Evolutionary conservation across 1,140 invertebrate genomes (phyloP).

Genomic region (Agrilus planipennis): DNA sequence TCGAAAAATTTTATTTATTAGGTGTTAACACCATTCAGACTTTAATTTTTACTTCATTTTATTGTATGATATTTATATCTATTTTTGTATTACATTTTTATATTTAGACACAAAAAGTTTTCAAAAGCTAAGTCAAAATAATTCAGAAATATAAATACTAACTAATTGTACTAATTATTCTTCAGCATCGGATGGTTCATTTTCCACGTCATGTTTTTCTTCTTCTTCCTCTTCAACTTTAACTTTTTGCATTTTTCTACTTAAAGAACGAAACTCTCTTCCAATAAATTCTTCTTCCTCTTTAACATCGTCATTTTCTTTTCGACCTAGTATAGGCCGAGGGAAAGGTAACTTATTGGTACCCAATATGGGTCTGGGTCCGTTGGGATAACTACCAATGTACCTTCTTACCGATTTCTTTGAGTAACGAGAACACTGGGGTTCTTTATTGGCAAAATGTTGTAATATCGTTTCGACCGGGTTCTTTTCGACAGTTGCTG

Average conservation of each 20-base stretch:
- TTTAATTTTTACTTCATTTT: no score
- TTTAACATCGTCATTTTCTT: slow-evolving; percentile 13
- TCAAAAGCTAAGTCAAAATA: no score
- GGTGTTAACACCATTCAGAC: no score
- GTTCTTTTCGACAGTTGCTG: slow-evolving; percentile 5
- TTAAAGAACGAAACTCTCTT: slow-evolving; percentile 22
- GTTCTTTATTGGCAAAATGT: slow-evolving; percentile 6
- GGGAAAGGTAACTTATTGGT: slow-evolving; percentile 22
- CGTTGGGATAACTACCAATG: slow-evolving; percentile 9
- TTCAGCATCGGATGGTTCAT: no score
- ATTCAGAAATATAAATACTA: no score
- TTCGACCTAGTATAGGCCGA: slow-evolving; percentile 24
- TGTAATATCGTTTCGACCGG: slow-evolving; percentile 3
- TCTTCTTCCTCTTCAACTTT: slow-evolving; percentile 19
- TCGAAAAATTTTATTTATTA: no score
- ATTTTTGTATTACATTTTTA: no score
- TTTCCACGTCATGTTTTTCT: slow-evolving; percentile 2
- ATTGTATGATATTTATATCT: no score
- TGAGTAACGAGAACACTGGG: slow-evolving; percentile 26
- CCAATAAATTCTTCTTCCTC: slow-evolving; percentile 20
- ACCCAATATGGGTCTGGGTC: slow-evolving; percentile 26
- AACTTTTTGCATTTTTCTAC: slow-evolving; percentile 19
- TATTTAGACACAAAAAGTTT: no score
- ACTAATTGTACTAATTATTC: no score
- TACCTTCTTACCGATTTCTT: slow-evolving; percentile 20